Evolutionary conservation across 2,797 vertebrate species (phyloP).

Genomic region (Botia almorhae): DNA sequence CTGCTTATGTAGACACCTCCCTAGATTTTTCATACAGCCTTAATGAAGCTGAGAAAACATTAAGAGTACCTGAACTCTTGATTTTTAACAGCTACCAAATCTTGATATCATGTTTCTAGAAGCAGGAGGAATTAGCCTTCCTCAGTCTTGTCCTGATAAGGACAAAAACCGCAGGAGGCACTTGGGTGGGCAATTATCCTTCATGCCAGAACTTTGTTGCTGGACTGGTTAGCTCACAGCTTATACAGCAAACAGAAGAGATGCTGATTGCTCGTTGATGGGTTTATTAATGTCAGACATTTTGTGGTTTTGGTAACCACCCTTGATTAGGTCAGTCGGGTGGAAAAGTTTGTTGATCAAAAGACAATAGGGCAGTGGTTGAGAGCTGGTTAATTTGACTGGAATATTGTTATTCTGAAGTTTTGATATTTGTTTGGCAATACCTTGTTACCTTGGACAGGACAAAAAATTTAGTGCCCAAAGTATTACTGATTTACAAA

Average conservation of each 20-base stretch:
- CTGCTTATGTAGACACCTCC: neutral
- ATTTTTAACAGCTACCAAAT: neutral
- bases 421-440: constrained; percentile 40
- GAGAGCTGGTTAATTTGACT: constrained; percentile 33
- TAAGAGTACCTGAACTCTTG: neutral
- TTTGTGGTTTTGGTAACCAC: constrained; percentile 60
- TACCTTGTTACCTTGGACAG: neutral
- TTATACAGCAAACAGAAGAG: constrained; percentile 69
- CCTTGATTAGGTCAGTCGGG: constrained; percentile 68
- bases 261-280: constrained; percentile 68
- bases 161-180: constrained; percentile 67
- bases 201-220: neutral
- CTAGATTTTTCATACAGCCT: neutral
- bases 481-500: neutral
- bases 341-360: constrained; percentile 66
- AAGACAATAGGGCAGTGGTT: constrained; percentile 54
- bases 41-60: neutral
- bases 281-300: constrained; percentile 44
- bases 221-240: constrained; percentile 42
- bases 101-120: constrained; percentile 34
- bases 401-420: constrained; percentile 39
- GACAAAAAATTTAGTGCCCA: neutral
- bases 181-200: constrained; percentile 67
- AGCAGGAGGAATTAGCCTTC: constrained; percentile 68
- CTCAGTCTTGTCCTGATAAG: constrained; percentile 71